Evolutionary conservation across 2,797 vertebrate genomes (phyloP).

Genomic region (Labeo calbasu): DNA sequence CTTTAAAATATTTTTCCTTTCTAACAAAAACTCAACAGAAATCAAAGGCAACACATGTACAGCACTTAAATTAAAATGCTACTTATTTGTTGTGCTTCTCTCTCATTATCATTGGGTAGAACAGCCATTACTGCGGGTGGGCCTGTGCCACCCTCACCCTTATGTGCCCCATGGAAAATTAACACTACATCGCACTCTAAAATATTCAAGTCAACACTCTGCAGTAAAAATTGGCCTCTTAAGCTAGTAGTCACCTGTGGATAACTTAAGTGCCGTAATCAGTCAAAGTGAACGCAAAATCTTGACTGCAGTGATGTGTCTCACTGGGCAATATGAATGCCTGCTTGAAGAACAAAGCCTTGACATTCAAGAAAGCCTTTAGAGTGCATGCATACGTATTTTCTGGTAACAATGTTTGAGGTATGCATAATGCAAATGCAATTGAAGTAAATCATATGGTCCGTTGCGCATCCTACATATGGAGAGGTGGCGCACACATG

Average conservation of each 20-base stretch:
- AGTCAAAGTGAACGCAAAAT: conserved; percentile 26
- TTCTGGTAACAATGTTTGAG: background rate
- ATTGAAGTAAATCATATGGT: conserved; percentile 20
- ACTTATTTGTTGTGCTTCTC: background rate
- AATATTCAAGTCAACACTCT: conserved; percentile 26
- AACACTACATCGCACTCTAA: background rate
- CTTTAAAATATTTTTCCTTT: background rate
- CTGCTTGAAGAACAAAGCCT: conserved; percentile 26
- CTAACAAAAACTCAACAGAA: background rate
- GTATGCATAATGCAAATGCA: conserved; percentile 27
- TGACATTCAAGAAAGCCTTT: conserved; percentile 28
- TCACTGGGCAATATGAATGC: background rate
- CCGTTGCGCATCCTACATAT: background rate
- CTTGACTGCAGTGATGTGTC: background rate
- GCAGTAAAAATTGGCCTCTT: conserved; percentile 25
- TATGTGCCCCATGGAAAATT: background rate
- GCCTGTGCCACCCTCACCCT: background rate
- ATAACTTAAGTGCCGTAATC: conserved; percentile 41
- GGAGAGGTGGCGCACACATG: background rate
- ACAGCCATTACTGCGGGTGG: background rate
- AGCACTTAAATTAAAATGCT: background rate
- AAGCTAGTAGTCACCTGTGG: conserved; percentile 13
- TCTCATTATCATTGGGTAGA: background rate
- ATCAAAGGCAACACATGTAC: background rate
- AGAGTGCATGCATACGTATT: background rate